Base-by-base conservation (phyloP, 2,797 vertebrate species). In the Coregonus sp. region DNA sequence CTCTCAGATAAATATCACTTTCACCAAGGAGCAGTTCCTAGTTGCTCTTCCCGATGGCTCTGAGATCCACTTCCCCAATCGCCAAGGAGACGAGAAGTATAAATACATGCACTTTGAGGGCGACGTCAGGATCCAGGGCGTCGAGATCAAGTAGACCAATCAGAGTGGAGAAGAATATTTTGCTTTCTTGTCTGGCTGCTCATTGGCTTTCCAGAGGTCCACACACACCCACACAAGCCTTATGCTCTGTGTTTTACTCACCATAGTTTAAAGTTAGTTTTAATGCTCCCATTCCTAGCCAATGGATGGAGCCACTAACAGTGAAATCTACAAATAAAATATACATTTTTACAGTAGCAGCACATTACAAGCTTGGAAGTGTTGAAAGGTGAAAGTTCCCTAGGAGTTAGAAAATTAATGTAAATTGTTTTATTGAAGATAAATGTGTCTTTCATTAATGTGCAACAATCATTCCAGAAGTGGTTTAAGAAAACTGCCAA, bases 1-100 rank as follows among this genome's bases (percentile, higher is more conserved):
- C 1, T 56, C 18, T 67, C 14, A 95, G 94, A 68, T 95, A 0
- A 3, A 6, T 77, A 84, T 95, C 77, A 73, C 81, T 0, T 92
- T 95, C 81, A 92, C 82, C 67, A 81, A 79, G 5, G 6, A 84
- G 29, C 92, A 93, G 72, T 95, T 95, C 80, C 71, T 79, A 68
- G 85, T 94, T 78, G 80, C n/a, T 71, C 78, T 94, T 15, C 20
- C 90, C 0, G 93, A 95, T 0, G 92, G 87, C 77, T 93, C 90
- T 0, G 33, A 66, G 16, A 87, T 95, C 82, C 72, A 73, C 79
- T 95, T 95, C 82, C 92, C 94, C 9, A 95, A 95, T 81, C 94
- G 94, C 72, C 70, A 82, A 0, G 92, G 89, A 0, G 86, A 77
- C 0, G 86, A 93, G 31, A 94, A 94, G 80, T 95, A 91, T 85